A percentile compares a stretch with the other conserved stretches of the same genome.
These are phyloP conservation scores for Macrotis lagotis DNA, from an alignment of 2,113 vertebrate genomes.

Conservation along the genomic window DNA sequence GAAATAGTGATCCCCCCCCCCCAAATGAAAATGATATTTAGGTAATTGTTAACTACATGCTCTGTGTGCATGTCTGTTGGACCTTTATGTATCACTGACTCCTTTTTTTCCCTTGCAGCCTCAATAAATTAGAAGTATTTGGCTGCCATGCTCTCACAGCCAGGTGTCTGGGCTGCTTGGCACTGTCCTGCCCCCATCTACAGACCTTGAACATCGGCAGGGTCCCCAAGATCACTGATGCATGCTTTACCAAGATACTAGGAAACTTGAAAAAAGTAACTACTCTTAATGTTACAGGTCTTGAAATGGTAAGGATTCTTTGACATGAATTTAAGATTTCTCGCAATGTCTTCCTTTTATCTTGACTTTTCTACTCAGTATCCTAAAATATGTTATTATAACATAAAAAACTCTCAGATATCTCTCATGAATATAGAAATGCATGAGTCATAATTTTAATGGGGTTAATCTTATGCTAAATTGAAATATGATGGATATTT, in stretches of 20 bases:
- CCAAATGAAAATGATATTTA: not conserved
- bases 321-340: not conserved
- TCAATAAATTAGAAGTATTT: conserved; percentile 75
- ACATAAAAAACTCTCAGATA: not conserved
- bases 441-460: not conserved
- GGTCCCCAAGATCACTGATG: conserved; percentile 75
- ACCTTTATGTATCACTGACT: not conserved
- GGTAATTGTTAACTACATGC: not conserved
- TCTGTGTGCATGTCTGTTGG: not conserved
- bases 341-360: not conserved
- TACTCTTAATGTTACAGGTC: conserved; percentile 77
- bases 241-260: conserved; percentile 70
- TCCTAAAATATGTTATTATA: not conserved
- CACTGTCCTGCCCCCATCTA: conserved; percentile 65
- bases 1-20: not conserved
- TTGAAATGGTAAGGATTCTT: conserved; percentile 74
- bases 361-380: not conserved
- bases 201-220: conserved; percentile 74
- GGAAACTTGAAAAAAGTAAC: conserved; percentile 68
- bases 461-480: not conserved
- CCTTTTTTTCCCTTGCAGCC: conserved; percentile 36
- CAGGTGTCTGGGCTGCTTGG: conserved; percentile 67
- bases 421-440: not conserved
- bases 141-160: conserved; percentile 75
- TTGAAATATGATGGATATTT: not conserved